Conservation (phyloP, 2,113 vertebrate species). For the Pteruthius melanotis region DNA sequence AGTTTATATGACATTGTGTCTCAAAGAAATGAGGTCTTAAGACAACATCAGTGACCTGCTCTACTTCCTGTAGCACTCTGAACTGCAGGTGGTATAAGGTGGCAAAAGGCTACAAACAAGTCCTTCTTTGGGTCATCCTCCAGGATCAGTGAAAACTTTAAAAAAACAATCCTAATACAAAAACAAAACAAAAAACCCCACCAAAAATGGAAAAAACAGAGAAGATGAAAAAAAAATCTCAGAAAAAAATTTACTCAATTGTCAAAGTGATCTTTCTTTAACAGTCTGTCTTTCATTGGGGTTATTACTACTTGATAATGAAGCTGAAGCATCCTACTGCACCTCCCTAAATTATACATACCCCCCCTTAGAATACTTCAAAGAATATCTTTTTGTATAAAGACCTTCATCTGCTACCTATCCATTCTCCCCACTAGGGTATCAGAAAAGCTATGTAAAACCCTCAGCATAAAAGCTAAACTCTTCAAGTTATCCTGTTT, state of each 20-base stretch:
- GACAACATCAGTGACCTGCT: neutral
- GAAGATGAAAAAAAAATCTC: neutral
- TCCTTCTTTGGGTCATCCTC: neutral
- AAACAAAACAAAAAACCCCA: neutral
- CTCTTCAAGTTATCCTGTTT: neutral
- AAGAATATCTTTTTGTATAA: neutral
- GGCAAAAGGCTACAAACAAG: neutral
- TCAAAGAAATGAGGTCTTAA: neutral
- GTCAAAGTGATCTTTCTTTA: neutral
- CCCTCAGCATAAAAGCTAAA: neutral
- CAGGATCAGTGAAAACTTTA: neutral
- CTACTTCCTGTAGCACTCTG: neutral
- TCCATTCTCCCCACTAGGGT: neutral
- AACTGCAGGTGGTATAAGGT: neutral
- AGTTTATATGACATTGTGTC: neutral
- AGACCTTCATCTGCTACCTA: neutral
- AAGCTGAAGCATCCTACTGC: neutral
- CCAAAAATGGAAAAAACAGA: neutral
- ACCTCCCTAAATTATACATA: neutral
- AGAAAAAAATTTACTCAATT: neutral
- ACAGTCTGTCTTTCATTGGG: neutral
- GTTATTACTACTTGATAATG: neutral
- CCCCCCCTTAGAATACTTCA: neutral
- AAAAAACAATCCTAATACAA: neutral
- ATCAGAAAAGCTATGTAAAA: neutral